Evolutionary conservation across 1,140 invertebrate genomes (phyloP).

Genomic region (Magallana gigas): DNA sequence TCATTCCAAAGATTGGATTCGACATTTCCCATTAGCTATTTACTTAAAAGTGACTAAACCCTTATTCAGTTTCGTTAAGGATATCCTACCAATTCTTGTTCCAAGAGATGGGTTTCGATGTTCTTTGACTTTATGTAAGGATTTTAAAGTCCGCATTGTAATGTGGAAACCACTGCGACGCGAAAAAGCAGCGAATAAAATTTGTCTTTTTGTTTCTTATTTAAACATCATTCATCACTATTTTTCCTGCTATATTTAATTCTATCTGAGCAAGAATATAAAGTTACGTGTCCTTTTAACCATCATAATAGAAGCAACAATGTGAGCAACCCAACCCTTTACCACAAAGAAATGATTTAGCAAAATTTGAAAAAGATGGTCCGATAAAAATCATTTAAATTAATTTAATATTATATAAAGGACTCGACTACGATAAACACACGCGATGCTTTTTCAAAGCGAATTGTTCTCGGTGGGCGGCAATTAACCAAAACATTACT

Average conservation of each 20-base stretch:
- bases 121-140: not conserved
- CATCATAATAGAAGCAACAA: not conserved
- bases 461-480: not conserved
- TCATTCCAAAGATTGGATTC: not conserved
- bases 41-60: conserved; percentile 9
- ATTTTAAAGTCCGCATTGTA: not conserved
- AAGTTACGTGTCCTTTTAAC: conserved; percentile 18
- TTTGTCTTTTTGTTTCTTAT: not conserved
- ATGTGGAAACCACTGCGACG: not conserved
- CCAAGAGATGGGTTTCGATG: not conserved
- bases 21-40: conserved; percentile 14
- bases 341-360: not conserved
- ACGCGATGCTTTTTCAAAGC: conserved; percentile 20
- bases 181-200: not conserved
- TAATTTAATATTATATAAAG: not conserved
- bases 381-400: not conserved
- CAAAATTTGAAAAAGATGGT: conserved; percentile 1
- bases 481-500: not conserved
- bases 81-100: not conserved
- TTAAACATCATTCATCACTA: not conserved
- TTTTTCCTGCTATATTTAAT: not conserved
- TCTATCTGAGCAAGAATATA: not conserved
- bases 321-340: not conserved
- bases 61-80: not conserved
- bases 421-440: not conserved